These are phyloP conservation scores for Vimba vimba DNA, from an alignment of 2,113 vertebrate species.

Conservation along the genomic window DNA sequence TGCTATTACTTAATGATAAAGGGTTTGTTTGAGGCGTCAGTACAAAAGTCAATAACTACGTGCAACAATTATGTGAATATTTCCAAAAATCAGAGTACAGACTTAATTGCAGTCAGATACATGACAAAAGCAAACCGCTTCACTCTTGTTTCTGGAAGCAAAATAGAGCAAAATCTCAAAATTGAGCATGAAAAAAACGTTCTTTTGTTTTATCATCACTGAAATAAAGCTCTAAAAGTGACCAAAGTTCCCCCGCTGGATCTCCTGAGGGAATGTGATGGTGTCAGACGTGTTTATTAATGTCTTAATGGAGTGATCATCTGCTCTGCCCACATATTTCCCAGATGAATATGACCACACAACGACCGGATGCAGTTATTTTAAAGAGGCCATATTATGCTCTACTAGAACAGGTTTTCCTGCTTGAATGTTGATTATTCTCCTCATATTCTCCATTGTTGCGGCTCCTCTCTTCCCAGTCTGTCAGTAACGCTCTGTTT, in stretches of 20 bases:
- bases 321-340: constrained; percentile 51
- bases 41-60: background rate
- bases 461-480: no score
- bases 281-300: constrained; percentile 38
- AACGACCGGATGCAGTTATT: constrained; percentile 27
- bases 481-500: no score
- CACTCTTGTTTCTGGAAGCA: no score
- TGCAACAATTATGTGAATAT: no score
- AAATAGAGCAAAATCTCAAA: background rate
- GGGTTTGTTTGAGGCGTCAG: background rate
- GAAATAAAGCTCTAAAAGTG: constrained; percentile 11
- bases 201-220: background rate
- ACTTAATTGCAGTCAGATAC: no score
- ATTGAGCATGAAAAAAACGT: background rate
- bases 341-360: constrained; percentile 48
- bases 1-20: background rate
- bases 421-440: no score
- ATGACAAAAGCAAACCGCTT: no score
- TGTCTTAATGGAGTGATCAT: background rate
- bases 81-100: no score
- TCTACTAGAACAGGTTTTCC: no score
- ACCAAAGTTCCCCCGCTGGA: constrained; percentile 16
- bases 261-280: constrained; percentile 47
- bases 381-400: no score
- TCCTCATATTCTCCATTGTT: no score